A percentile compares a stretch with the other conserved stretches of the same genome.
phyloP scores from a whole-genome alignment of 1,140 invertebrate species.

The Asbolus verrucosus region DNA sequence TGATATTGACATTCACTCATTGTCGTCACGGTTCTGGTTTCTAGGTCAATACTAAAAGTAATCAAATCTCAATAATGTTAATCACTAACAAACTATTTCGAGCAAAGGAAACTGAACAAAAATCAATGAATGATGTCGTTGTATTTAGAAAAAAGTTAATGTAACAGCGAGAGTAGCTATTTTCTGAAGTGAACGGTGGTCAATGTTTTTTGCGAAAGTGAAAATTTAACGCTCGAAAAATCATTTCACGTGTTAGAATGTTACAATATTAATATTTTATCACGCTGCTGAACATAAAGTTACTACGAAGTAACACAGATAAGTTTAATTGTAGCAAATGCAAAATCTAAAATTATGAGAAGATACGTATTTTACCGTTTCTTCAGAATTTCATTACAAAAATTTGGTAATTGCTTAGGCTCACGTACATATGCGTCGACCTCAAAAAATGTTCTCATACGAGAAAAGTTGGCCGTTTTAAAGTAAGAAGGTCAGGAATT shows the following conservation, averaged over 20 bases:
- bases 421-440: too few relatives aligned
- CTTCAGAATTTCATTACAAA: too few relatives aligned
- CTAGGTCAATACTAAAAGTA: constrained; percentile 42
- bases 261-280: constrained; percentile 1
- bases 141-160: constrained; percentile 10
- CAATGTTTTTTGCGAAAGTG: constrained; percentile 31
- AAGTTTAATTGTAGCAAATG: too few relatives aligned
- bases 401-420: too few relatives aligned
- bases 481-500: too few relatives aligned
- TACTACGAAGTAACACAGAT: too few relatives aligned
- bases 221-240: constrained; percentile 30
- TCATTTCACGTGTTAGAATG: constrained; percentile 10
- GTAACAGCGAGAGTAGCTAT: constrained; percentile 31
- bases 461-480: too few relatives aligned
- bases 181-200: constrained; percentile 9
- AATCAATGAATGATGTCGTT: neutral
- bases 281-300: too few relatives aligned
- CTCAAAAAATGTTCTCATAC: too few relatives aligned
- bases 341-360: too few relatives aligned
- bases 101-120: too few relatives aligned
- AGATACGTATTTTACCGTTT: too few relatives aligned
- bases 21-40: constrained; percentile 40
- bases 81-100: constrained; percentile 5
- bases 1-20: constrained; percentile 42
- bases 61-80: constrained; percentile 14